Percentiles rank a stretch among this genome's conserved stretches.
phyloP scores from a whole-genome alignment of 2,797 vertebrate species.

The Chelmon rostratus region DNA sequence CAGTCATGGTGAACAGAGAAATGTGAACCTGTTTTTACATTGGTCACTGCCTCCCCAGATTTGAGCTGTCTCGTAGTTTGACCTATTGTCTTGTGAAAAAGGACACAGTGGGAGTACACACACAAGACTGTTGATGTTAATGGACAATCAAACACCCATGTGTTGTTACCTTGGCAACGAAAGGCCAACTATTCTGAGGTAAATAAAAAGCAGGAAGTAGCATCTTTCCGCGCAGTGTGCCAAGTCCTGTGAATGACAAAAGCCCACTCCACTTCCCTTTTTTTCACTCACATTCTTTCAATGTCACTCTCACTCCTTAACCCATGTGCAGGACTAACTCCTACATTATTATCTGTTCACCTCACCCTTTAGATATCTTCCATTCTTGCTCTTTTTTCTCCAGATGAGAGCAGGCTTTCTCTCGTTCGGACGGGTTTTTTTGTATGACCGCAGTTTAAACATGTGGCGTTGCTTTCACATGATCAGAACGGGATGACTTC shows the following conservation, averaged over 20 bases:
- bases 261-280: constrained; percentile 48
- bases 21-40: background rate
- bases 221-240: constrained; percentile 54
- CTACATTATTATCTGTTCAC: constrained; percentile 8
- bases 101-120: background rate
- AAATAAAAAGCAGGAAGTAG: constrained; percentile 77
- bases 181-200: constrained; percentile 61
- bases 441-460: background rate
- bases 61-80: background rate
- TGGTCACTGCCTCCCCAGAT: background rate
- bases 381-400: background rate
- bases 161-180: constrained; percentile 58
- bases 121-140: constrained; percentile 12
- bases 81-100: background rate
- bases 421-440: background rate
- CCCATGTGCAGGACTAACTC: background rate
- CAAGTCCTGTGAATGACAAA: constrained; percentile 43
- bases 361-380: background rate
- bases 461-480: constrained; percentile 19
- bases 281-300: constrained; percentile 29
- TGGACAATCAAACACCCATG: constrained; percentile 21
- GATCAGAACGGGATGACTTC: constrained; percentile 1
- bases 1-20: background rate
- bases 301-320: constrained; percentile 11
- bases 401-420: background rate